These are phyloP conservation scores for Carlito syrichta DNA, from an alignment of 2,113 vertebrate species.

Conservation along the genomic window DNA sequence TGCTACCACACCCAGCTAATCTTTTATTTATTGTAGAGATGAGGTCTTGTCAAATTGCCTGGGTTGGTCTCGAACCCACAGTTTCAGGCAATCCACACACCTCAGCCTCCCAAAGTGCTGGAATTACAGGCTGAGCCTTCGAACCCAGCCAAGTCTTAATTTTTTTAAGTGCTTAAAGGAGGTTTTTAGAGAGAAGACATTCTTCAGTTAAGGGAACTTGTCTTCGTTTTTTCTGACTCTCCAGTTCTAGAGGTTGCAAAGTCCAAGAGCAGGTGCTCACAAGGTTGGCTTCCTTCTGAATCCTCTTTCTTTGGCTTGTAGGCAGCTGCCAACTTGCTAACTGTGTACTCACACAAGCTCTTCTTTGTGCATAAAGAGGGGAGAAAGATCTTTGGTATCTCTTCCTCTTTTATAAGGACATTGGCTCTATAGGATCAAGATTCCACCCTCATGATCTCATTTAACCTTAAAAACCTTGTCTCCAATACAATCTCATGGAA, in stretches of 20 bases:
- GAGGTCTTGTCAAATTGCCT: too few species aligned
- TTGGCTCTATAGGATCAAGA: not conserved
- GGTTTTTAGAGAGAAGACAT: not conserved
- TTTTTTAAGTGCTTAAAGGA: not conserved
- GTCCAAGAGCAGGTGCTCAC: not conserved
- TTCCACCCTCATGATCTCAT: not conserved
- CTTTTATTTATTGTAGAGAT: too few species aligned
- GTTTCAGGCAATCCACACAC: too few species aligned
- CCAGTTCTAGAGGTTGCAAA: not conserved
- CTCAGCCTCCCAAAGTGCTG: too few species aligned
- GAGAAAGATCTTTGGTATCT: too few species aligned
- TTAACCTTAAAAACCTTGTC: not conserved
- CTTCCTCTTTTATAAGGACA: not conserved
- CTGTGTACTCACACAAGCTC: accelerated
- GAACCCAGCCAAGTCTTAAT: not conserved
- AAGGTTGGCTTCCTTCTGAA: not conserved
- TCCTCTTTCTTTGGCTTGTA: not conserved
- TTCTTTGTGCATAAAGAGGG: not conserved
- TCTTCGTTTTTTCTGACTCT: too few species aligned
- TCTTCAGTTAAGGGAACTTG: not conserved
- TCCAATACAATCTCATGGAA: accelerated
- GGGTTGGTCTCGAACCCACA: too few species aligned
- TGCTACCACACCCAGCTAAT: too few species aligned
- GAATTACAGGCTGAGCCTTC: too few species aligned
- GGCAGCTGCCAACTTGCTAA: accelerated